Evolutionary conservation across 2,888 invertebrate species (phyloP), one percentile per base, ranked within the genome.

Genomic region (Lasioglossum calceatum): DNA sequence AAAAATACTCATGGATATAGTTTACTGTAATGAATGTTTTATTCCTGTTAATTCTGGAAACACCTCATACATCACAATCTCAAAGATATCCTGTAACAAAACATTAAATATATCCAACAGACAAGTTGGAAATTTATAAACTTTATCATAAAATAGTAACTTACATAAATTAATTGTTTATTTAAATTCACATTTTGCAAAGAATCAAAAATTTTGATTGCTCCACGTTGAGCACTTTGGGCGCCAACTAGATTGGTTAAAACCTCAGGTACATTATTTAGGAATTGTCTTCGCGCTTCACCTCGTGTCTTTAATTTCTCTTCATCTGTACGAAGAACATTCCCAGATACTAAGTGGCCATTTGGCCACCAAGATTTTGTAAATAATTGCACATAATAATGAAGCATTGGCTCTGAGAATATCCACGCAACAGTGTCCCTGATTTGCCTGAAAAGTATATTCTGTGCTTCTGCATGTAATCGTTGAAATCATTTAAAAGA

Each of bases 351-450:
- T 0, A 98, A 95, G n/a, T 97, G 96, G 2, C 98, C 98, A 79
- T 98, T 97, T 0, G 98, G 98, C 98, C 98, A 99, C 97, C 98
- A 98, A 1, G 98, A 97, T 94, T 98, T 98, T 81, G 98, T 96
- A 86, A 98, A 97, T 47, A 97, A 96, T 83, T 98, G 97, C 74
- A 98, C 97, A 95, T 98, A 99, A 95, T 98, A 98, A 93, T 98
- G 97, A 84, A 99, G 95, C 98, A 98, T 98, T 87, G 98, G 97
- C 95, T 99, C 99, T 19, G 98, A 98, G 93, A 98, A 98, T 91
- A 98, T 95, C 97, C 98, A 98, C 47, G 97, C 97, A 77, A 98
- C 97, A 0, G 98, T 98, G 93, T 98, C 98, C 89, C 98, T 96
- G 79, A 98, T 97, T 96, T 98, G 98, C 89, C 98, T 97, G 94